Evolutionary conservation across 2,797 vertebrate species (phyloP), one percentile per base, ranked within the genome.

Genomic region (Aplochiton taeniatus): DNA sequence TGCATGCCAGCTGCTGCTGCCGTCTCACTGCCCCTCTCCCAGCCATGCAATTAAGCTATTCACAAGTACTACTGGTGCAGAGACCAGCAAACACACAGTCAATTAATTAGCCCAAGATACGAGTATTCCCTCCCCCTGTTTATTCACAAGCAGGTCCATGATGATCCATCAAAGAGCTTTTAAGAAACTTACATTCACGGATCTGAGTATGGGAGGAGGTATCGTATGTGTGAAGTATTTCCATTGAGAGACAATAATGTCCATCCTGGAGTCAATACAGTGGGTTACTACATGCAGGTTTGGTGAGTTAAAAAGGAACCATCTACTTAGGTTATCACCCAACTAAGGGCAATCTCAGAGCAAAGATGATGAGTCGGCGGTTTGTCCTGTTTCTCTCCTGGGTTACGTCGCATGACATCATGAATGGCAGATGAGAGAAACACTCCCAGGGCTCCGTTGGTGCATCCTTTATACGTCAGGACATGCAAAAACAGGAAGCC

Each of bases 1-100:
- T 92, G 87, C 90, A 70, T 86, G 89, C 92, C 96, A 98, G 95
- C 95, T 97, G 96, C 91, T 61, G 48, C n/a, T 62, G 90, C 87
- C 85, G 84, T 87, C 87, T 88, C 85, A 85, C 79, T 78, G 79
- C 90, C 87, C 83, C 78, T 89, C 81, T 78, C 73, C 17, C 73
- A 69, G 77, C 61, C 57, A 70, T 17, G 79, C 89, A 93, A 91
- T 93, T 90, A 91, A 83, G 92, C 85, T 75, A 85, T 85, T 86
- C 83, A 89, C 81, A 1, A 74, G 76, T 73, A 62, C 74, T 75
- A 72, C 71, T 48, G 55, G 67, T 48, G 48, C 61, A 69, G 57
- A 58, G 50, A 54, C 17, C 61, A 68, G 77, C 62, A 72, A 76
- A 85, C 80, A 87, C 82, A 81, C 75, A 85, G 86, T 84, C 87